A percentile compares a stretch with the other conserved stretches of the same genome.
These are phyloP conservation scores for Zootoca vivipara DNA, from an alignment of 2,113 vertebrate genomes.

Conservation along the genomic window DNA sequence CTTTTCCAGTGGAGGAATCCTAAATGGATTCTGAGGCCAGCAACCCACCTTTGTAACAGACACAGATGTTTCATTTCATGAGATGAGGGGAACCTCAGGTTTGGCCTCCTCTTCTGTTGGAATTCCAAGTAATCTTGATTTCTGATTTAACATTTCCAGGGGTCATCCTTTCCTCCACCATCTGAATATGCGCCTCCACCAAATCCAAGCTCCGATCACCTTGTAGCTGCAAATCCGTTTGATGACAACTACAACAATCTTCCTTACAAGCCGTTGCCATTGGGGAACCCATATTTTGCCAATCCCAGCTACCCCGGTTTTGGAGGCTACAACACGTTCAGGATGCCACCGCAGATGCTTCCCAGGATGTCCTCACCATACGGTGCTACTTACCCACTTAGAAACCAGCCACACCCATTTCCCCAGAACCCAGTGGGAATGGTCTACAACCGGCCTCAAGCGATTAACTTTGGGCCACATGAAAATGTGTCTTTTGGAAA, in stretches of 20 bases:
- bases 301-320: slow-evolving; percentile 77
- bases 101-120: neutral
- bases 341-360: slow-evolving; percentile 80
- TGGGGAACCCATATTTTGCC: slow-evolving; percentile 74
- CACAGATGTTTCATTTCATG: neutral
- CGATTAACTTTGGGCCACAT: slow-evolving; percentile 76
- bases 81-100: neutral
- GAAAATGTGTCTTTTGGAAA: slow-evolving; percentile 76
- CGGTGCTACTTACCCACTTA: slow-evolving; percentile 76
- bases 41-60: neutral
- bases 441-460: slow-evolving; percentile 77
- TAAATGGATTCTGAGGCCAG: neutral
- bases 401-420: slow-evolving; percentile 81
- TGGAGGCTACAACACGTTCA: slow-evolving; percentile 78
- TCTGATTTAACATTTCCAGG: slow-evolving; percentile 66
- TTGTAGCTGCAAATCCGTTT: slow-evolving; percentile 88
- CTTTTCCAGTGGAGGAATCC: neutral
- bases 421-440: slow-evolving; percentile 78
- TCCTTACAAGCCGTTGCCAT: slow-evolving; percentile 79
- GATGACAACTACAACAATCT: slow-evolving; percentile 83
- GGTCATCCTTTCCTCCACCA: slow-evolving; percentile 75
- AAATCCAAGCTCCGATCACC: slow-evolving; percentile 85
- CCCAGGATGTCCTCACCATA: slow-evolving; percentile 78
- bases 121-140: neutral
- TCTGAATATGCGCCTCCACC: slow-evolving; percentile 88